phyloP scores from a whole-genome alignment of 2,797 vertebrate genomes.

The Danio albolineatus region DNA sequence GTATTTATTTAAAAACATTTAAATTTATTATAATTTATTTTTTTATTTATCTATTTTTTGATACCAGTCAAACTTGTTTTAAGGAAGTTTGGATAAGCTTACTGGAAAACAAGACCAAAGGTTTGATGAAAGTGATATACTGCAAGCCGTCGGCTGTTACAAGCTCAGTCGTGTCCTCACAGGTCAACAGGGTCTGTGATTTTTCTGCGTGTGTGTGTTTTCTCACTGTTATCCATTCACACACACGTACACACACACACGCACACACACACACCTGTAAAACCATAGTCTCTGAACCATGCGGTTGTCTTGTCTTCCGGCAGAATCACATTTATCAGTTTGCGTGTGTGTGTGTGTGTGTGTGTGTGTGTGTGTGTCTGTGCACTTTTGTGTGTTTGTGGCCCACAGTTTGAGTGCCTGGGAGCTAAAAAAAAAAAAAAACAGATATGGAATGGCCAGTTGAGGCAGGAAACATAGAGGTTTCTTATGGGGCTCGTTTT shows the following conservation, averaged over 20 bases:
- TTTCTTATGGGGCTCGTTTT: neutral
- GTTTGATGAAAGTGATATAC: neutral
- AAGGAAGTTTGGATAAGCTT: neutral
- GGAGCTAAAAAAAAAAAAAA: constrained; percentile 23
- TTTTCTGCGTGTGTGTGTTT: neutral
- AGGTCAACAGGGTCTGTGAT: constrained; percentile 11
- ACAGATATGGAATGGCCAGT: neutral
- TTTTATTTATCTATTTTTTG: neutral
- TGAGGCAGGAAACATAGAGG: constrained; percentile 4
- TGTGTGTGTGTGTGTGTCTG: neutral
- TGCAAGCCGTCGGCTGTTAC: neutral
- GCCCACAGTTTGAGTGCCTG: constrained; percentile 17
- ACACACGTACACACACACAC: neutral
- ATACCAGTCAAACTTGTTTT: neutral
- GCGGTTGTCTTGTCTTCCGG: constrained; percentile 16
- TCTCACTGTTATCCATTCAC: constrained; percentile 10
- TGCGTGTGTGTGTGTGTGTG: constrained; percentile 18
- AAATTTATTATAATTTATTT: too few relatives aligned
- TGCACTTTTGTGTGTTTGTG: neutral
- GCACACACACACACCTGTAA: constrained; percentile 33
- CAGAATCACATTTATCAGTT: constrained; percentile 21
- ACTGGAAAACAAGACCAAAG: neutral
- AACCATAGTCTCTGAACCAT: constrained; percentile 27
- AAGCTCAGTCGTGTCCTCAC: neutral
- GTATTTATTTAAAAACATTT: too few relatives aligned